Conservation (phyloP, 2,888 invertebrate genomes). For the Linnaemya vulpina region DNA sequence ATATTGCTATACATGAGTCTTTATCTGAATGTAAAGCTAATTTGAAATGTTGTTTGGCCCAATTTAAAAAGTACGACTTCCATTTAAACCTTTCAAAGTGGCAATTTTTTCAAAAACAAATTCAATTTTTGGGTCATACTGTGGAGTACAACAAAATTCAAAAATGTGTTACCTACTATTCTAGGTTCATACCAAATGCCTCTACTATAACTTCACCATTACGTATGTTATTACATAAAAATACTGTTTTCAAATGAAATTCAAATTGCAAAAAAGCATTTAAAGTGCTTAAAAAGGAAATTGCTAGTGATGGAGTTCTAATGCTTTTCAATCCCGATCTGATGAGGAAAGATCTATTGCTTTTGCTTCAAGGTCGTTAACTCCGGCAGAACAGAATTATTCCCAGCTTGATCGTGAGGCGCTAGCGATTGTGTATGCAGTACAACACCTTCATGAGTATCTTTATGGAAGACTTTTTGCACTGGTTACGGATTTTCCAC, state of each 20-base stretch:
- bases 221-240: neutral
- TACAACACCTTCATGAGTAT: conserved; percentile 53
- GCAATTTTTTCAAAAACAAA: neutral
- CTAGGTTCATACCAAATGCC: neutral
- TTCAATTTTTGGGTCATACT: neutral
- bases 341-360: neutral
- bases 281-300: neutral
- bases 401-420: neutral
- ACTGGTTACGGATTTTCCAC: conserved; percentile 47
- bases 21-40: too few species aligned
- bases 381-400: neutral
- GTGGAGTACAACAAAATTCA: neutral
- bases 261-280: neutral
- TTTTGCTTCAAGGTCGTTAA: neutral
- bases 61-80: too few species aligned
- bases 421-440: conserved; percentile 31
- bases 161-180: neutral
- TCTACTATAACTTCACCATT: neutral
- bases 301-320: neutral
- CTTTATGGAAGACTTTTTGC: conserved; percentile 50
- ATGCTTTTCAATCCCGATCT: neutral
- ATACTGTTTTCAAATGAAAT: neutral
- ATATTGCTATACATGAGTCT: too few species aligned
- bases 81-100: neutral
- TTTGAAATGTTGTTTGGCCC: too few species aligned